Conservation (phyloP, 2,888 invertebrate genomes). For the Clunio marinus region DNA sequence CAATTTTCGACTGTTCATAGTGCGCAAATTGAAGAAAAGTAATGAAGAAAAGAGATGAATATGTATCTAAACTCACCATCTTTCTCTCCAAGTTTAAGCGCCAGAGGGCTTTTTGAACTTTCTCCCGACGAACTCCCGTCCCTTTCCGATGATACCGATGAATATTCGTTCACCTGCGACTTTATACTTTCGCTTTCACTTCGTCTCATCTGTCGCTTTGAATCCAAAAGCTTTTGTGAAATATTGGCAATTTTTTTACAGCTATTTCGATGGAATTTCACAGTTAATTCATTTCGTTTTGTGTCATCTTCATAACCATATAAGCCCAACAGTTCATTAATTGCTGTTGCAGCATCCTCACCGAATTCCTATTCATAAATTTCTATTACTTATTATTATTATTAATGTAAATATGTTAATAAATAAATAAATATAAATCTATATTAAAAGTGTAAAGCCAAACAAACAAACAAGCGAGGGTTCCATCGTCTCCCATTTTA, state of each 20-base stretch:
- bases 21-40: too few species aligned
- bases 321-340: slow-evolving; percentile 89
- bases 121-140: slow-evolving; percentile 50
- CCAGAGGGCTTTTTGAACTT: slow-evolving; percentile 49
- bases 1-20: too few species aligned
- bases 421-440: neutral
- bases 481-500: too few species aligned
- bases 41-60: too few species aligned
- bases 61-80: neutral
- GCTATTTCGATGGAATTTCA: slow-evolving; percentile 41
- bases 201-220: slow-evolving; percentile 3
- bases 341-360: slow-evolving; percentile 67
- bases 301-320: slow-evolving; percentile 74
- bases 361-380: slow-evolving; percentile 70
- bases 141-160: slow-evolving; percentile 44
- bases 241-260: slow-evolving; percentile 22
- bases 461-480: too few species aligned
- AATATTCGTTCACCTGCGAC: slow-evolving; percentile 10
- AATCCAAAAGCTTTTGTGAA: slow-evolving; percentile 27
- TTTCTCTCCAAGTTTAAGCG: neutral
- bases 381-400: neutral
- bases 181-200: slow-evolving; percentile 13
- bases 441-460: too few species aligned
- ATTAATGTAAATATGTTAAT: neutral
- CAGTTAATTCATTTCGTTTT: slow-evolving; percentile 60